Percentiles rank a stretch among this genome's conserved stretches.
Conservation (phyloP, 37 sponge, comb jelly and placozoan species). For the Corticium candelabrum region DNA sequence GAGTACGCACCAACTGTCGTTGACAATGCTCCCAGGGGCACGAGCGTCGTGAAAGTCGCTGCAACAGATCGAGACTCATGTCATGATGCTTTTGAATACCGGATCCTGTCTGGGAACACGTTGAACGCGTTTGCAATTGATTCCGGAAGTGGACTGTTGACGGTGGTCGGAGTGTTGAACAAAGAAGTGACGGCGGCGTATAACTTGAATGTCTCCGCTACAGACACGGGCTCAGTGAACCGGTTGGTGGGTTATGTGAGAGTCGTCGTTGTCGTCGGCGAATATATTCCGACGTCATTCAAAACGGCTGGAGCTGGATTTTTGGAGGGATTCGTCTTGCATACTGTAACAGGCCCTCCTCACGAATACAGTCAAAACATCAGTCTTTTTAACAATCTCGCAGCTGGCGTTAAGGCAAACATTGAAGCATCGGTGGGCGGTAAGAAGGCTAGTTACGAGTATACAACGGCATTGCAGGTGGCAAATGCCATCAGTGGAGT, state of each 20-base stretch:
- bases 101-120: background rate
- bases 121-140: background rate
- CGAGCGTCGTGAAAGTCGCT: background rate
- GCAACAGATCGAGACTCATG: background rate
- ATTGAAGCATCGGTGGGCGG: background rate
- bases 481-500: background rate
- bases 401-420: background rate
- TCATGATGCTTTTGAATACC: background rate
- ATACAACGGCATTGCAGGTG: background rate
- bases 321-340: background rate
- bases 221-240: background rate
- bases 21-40: background rate
- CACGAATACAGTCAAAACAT: background rate
- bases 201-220: background rate
- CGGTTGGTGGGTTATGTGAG: background rate
- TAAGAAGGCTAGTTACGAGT: background rate
- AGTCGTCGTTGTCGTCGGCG: background rate
- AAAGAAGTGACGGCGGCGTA: background rate
- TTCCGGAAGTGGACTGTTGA: background rate
- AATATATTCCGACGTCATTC: background rate
- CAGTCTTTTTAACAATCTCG: background rate
- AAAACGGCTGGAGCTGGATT: background rate
- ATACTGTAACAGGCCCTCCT: background rate
- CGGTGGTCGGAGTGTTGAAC: background rate
- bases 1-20: background rate